Evolutionary conservation across 1,140 invertebrate genomes (phyloP).

Genomic region (Acromyrmex echinatior): DNA sequence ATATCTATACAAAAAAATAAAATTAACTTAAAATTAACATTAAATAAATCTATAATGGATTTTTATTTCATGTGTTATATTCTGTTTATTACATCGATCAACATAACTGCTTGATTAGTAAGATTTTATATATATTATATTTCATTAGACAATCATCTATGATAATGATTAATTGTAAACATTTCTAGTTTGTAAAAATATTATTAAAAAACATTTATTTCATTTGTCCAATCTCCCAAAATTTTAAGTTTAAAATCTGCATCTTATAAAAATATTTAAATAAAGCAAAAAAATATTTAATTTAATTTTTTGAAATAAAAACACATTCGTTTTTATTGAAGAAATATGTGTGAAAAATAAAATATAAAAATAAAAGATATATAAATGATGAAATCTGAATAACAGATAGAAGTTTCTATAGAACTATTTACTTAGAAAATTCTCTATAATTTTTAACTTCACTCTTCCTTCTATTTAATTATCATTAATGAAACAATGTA

Average conservation of each 20-base stretch:
- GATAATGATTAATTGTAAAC: slow-evolving; percentile 82
- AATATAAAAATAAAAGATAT: neutral
- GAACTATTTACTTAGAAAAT: neutral
- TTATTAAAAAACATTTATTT: slow-evolving; percentile 82
- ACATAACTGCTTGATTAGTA: slow-evolving; percentile 80
- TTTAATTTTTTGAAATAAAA: slow-evolving; percentile 5
- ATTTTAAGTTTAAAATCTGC: neutral
- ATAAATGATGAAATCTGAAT: neutral
- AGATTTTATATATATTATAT: slow-evolving; percentile 84
- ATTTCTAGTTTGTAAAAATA: slow-evolving; percentile 82
- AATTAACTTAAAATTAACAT: neutral
- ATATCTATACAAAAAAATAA: neutral
- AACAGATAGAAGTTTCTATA: neutral
- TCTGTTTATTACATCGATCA: neutral
- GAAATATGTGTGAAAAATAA: neutral
- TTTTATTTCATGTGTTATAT: neutral
- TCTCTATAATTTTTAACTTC: neutral
- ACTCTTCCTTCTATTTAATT: neutral
- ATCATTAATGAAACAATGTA: neutral
- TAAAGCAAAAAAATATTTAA: neutral
- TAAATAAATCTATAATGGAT: slow-evolving; percentile 10
- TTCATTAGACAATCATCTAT: slow-evolving; percentile 81
- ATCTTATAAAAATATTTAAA: neutral
- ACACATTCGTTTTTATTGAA: neutral
- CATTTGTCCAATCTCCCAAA: slow-evolving; percentile 59